Conservation (phyloP, 2,888 invertebrate genomes). For the Tetragnatha montana region DNA sequence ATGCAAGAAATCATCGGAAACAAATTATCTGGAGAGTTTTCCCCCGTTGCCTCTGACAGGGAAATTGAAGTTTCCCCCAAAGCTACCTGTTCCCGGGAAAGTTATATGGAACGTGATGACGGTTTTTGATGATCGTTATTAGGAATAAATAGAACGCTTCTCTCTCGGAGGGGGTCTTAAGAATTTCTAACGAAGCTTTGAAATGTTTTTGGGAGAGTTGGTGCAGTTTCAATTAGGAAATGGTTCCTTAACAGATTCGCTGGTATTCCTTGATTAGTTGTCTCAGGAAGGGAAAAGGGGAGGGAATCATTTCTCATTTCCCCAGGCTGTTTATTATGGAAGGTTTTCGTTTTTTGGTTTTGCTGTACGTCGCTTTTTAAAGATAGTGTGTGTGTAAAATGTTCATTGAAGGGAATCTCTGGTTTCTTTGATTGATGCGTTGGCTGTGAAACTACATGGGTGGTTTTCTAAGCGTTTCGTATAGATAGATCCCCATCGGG, state of each 20-base stretch:
- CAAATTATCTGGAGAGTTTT: slow-evolving; percentile 18
- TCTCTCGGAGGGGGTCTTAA: background rate
- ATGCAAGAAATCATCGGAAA: slow-evolving; percentile 44
- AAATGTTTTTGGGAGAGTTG: slow-evolving; percentile 22
- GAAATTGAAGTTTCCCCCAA: slow-evolving; percentile 36
- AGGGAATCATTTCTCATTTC: background rate
- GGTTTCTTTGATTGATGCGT: no score
- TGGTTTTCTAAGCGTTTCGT: no score
- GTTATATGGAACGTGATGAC: slow-evolving; percentile 6
- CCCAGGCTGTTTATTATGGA: background rate
- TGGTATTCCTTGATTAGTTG: background rate
- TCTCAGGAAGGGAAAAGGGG: background rate
- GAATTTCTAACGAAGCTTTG: slow-evolving; percentile 33
- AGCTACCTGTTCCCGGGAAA: slow-evolving; percentile 16
- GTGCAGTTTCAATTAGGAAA: background rate
- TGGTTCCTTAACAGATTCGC: background rate
- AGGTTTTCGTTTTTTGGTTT: background rate
- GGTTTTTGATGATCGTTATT: slow-evolving; percentile 28
- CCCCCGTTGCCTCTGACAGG: slow-evolving; percentile 14
- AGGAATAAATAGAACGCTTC: background rate
- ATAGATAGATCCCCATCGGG: no score
- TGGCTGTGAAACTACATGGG: no score
- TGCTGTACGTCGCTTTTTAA: background rate
- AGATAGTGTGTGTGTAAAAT: background rate
- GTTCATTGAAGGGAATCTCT: no score